Base-by-base conservation (phyloP, 2,113 vertebrate genomes). In the Potamarius usumacintae region DNA sequence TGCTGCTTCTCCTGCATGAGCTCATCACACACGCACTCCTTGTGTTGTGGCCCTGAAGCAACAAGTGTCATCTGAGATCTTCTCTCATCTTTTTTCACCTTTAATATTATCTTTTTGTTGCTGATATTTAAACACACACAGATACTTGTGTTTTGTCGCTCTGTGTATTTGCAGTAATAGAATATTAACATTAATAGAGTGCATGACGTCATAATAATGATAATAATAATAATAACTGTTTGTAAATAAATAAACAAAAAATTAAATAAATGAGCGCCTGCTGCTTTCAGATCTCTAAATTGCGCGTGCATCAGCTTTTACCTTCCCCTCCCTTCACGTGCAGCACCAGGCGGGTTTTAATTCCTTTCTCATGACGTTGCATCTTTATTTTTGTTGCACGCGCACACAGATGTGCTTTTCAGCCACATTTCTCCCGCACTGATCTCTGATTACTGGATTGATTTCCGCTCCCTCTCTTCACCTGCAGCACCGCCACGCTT, bases 21-120 rank as follows among this genome's bases (percentile, higher is more conserved):
- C 55, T 69, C 83, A 42, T 20, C 34, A 34, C 42, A 7, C 22
- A 52, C 62, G 27, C 82, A n/a, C 55, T 11, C 78, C 8, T 4
- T 48, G 60, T 71, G 86, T 88, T 85, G 11, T n/a, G 88, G 60
- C 53, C 81, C 80, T 88, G 92, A 90, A 92, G 93, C 94, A 95
- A 95, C 94, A 95, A 92, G 94, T 95, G 88, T 89, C 71, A 78
- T 85, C 86, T 87, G 89, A 92, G 89, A 77, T 91, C 86, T 83
- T 5, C 52, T 67, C 67, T 53, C 55, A 83, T 60, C 63, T 83
- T 79, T 11, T 10, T 11, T 55, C 63, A 83, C 25, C 82, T 30
- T 69, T 69, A 65, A 83, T 52, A 25, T 72, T 34, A 71, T 42
- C 42, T 17, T 71, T 42, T 72, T 42, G 42, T 5, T 30, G 65